Evolutionary conservation across 30 jellyfish, hydroid and myxozoan genomes (phyloP).

Genomic region (Turritopsis rubra): DNA sequence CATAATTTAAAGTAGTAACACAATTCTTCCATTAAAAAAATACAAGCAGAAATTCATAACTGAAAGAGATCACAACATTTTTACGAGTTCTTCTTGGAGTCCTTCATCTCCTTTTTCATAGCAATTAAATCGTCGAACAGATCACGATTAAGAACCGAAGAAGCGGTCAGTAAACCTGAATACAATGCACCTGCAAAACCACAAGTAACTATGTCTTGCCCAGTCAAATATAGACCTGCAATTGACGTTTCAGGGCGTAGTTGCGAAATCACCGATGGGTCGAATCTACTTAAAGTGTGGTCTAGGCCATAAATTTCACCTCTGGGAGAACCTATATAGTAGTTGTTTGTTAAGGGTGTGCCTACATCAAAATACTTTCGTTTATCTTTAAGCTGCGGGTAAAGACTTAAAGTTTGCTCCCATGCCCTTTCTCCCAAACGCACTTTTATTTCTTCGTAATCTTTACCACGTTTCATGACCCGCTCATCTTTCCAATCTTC

Average conservation of each 20-base stretch:
- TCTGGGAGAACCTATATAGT: conserved; percentile 75
- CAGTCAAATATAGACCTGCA: conserved; percentile 78
- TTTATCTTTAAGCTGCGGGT: conserved; percentile 68
- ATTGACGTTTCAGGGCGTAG: conserved; percentile 68
- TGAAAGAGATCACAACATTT: no score
- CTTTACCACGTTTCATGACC: conserved; percentile 80
- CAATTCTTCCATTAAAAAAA: background rate
- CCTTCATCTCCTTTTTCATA: conserved; percentile 27
- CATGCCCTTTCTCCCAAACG: conserved; percentile 72
- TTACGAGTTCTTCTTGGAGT: conserved; percentile 25
- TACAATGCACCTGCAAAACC: conserved; percentile 93
- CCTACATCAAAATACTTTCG: conserved; percentile 86
- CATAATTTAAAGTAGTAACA: no score
- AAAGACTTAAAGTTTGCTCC: conserved; percentile 67
- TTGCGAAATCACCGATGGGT: conserved; percentile 37
- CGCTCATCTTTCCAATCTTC: conserved; percentile 69
- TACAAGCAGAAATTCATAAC: no score
- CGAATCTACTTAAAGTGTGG: conserved; percentile 55
- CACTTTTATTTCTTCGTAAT: conserved; percentile 58
- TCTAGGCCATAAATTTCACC: conserved; percentile 92
- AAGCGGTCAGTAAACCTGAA: conserved; percentile 77
- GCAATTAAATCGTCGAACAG: conserved; percentile 51
- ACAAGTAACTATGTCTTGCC: conserved; percentile 85
- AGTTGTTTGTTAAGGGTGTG: conserved; percentile 72
- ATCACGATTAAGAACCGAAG: conserved; percentile 69